phyloP scores from a whole-genome alignment of 1,140 invertebrate genomes.

The Halesus radiatus region DNA sequence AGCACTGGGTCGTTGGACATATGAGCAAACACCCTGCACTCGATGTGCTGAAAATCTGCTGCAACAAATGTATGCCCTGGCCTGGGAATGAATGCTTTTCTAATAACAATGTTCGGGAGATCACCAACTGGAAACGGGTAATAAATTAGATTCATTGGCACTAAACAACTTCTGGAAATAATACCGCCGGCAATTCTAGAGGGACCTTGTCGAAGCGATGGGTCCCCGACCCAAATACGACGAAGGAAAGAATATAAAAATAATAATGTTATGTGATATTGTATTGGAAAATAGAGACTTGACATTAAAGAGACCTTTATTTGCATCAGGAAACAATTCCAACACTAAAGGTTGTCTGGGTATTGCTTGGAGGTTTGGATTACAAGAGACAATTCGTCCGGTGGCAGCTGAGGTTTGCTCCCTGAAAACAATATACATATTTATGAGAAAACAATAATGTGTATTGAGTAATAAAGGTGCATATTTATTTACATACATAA shows the following conservation, averaged over 20 bases:
- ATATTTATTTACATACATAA: background rate
- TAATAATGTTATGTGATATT: too few relatives aligned
- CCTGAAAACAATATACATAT: slow-evolving; percentile 60
- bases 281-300: too few relatives aligned
- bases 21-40: slow-evolving; percentile 72
- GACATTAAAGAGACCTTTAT: background rate
- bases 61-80: slow-evolving; percentile 63
- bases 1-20: slow-evolving; percentile 68
- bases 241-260: too few relatives aligned
- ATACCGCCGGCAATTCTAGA: too few relatives aligned
- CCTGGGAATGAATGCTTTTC: slow-evolving; percentile 63
- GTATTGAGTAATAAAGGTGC: too few relatives aligned
- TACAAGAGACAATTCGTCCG: slow-evolving; percentile 71
- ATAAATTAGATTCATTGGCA: too few relatives aligned
- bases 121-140: slow-evolving; percentile 8
- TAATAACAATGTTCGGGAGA: slow-evolving; percentile 56
- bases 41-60: slow-evolving; percentile 74
- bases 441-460: too few relatives aligned
- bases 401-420: slow-evolving; percentile 73
- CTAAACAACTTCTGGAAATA: too few relatives aligned
- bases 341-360: slow-evolving; percentile 69
- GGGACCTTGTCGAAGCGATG: too few relatives aligned
- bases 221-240: too few relatives aligned
- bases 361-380: slow-evolving; percentile 74
- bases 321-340: slow-evolving; percentile 56